Conservation (phyloP, 2,113 vertebrate genomes). For the Ginglymostoma cirratum region DNA sequence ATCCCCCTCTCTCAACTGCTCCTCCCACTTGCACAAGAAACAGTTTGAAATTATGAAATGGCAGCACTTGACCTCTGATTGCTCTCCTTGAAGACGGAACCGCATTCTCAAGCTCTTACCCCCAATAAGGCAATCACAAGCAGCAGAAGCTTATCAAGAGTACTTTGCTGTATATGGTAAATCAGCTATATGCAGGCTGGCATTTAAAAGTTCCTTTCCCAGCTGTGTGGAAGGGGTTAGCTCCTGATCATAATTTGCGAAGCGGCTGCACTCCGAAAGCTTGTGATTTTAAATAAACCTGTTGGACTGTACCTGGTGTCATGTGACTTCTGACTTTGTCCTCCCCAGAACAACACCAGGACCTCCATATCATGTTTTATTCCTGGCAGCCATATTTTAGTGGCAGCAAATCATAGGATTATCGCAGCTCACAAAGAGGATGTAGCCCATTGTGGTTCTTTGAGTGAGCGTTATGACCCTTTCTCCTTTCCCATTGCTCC, state of each 20-base stretch:
- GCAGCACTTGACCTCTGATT: not conserved
- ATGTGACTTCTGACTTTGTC: too few species aligned
- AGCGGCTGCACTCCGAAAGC: too few species aligned
- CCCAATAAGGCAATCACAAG: not conserved
- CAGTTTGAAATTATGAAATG: not conserved
- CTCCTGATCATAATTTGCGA: not conserved
- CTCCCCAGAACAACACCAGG: too few species aligned
- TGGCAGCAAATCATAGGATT: not conserved
- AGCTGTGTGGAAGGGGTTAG: not conserved
- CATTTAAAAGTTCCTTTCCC: not conserved
- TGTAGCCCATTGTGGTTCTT: too few species aligned
- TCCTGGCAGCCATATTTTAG: not conserved
- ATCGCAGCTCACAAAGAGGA: too few species aligned
- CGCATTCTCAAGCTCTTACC: not conserved
- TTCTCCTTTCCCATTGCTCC: too few species aligned
- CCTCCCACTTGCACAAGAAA: not conserved
- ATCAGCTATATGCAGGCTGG: not conserved
- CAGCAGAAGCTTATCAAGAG: not conserved
- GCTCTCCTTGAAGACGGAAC: not conserved
- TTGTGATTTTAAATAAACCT: too few species aligned
- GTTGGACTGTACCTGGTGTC: too few species aligned
- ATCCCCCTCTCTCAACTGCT: not conserved
- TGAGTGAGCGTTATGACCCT: too few species aligned
- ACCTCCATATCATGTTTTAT: not conserved
- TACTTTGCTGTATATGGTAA: not conserved